phyloP scores from a whole-genome alignment of 2,888 invertebrate genomes.

The Eumacrocentrus americanus region DNA sequence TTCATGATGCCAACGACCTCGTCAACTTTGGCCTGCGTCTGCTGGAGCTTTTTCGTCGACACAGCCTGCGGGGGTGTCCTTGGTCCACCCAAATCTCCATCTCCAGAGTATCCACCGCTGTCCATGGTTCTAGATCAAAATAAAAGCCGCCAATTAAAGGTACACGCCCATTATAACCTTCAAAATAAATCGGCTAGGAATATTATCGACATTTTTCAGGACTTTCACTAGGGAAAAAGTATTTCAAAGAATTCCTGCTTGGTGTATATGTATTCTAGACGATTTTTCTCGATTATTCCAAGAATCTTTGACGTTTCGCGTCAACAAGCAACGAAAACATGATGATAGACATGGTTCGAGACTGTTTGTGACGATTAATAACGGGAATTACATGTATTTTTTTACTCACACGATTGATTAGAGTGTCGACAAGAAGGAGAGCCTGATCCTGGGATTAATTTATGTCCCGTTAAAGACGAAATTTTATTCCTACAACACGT shows the following conservation, averaged over 20 bases:
- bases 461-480: not conserved
- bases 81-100: conserved; percentile 82
- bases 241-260: too few species aligned
- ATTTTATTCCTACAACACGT: not conserved
- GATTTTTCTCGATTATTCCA: too few species aligned
- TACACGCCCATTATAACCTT: conserved; percentile 33
- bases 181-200: too few species aligned
- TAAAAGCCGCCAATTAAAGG: not conserved
- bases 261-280: too few species aligned
- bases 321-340: too few species aligned
- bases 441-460: not conserved
- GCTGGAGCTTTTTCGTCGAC: conserved; percentile 79
- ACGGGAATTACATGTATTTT: not conserved
- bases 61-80: conserved; percentile 80
- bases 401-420: not conserved
- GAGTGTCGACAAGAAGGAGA: not conserved
- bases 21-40: conserved; percentile 85
- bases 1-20: conserved; percentile 95
- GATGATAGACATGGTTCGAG: too few species aligned
- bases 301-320: too few species aligned
- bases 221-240: too few species aligned
- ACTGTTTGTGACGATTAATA: too few species aligned
- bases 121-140: conserved; percentile 47
- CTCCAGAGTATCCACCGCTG: conserved; percentile 64
- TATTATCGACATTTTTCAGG: too few species aligned